phyloP scores from a whole-genome alignment of 2,113 vertebrate genomes.

The Megaceryle maxima region DNA sequence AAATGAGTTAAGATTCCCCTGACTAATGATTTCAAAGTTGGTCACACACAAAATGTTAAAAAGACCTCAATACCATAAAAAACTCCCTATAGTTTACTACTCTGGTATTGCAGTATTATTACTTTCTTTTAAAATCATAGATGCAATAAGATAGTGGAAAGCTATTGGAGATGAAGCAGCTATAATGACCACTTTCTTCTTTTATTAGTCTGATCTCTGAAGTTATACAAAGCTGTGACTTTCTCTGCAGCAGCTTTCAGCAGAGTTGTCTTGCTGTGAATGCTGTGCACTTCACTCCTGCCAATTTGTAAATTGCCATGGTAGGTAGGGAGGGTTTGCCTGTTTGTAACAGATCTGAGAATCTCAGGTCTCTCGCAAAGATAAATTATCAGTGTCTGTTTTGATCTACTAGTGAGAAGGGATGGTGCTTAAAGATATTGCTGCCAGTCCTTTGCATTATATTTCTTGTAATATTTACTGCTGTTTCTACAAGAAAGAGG shows the following conservation, averaged over 20 bases:
- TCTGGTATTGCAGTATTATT: background rate
- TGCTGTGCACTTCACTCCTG: background rate
- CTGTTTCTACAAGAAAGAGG: background rate
- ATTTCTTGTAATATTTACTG: background rate
- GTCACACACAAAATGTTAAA: background rate
- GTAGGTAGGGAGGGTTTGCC: background rate
- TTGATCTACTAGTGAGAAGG: background rate
- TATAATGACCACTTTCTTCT: background rate
- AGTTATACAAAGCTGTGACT: background rate
- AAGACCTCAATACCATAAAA: background rate
- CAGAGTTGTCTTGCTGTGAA: background rate
- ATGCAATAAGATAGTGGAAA: background rate
- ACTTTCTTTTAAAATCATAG: background rate
- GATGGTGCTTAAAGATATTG: background rate
- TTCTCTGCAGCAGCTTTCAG: background rate
- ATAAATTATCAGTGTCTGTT: background rate
- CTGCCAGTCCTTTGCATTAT: background rate
- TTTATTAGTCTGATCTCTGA: background rate
- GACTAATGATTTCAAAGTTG: background rate
- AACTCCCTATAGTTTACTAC: background rate
- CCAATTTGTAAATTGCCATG: background rate
- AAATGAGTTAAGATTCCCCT: background rate
- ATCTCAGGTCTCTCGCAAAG: background rate
- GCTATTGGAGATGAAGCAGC: background rate
- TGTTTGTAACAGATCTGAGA: background rate